Evolutionary conservation across 2,888 invertebrate species (phyloP), one percentile per base, ranked within the genome.

Genomic region (Leistus spinibarbis): DNA sequence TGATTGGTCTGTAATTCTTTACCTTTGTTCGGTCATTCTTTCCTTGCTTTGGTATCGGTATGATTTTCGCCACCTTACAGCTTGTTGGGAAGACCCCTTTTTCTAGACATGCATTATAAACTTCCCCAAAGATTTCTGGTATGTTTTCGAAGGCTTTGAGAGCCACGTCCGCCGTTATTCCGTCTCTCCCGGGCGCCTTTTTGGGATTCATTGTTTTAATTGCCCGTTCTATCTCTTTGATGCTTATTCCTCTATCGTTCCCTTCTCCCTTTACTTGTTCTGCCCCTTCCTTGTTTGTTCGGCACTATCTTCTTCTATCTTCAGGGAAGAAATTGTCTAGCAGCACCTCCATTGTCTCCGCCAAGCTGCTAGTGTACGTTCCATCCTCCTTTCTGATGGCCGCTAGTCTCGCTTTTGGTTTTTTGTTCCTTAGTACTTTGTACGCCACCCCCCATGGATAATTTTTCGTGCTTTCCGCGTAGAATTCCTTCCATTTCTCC

Each of bases 31-130:
- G 65, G 16, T 77, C 77, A 0, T 67, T 60, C 66, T 79, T 80
- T 1, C 56, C 68, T 0, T 79, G 77, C 70, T 82, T 81, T 0
- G 81, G 81, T 0, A 82, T 79, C 7, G 80, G 78, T 69, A 78
- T 80, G 0, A 79, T 76, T 0, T 62, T 63, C 0, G 79, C 77
- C 0, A 7, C 24, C 67, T 80, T 81, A 81, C 81, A 81, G 0
- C 71, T 72, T 4, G 1, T 9, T 24, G 76, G 73, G 62, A 76
- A 73, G 5, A 57, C 17, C 0, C 76, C 69, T 7, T 2, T 0
- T 24, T 24, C 19, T 10, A 77, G n/a, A 54, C 77, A 77, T 0
- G 19, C n/a, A 3, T 71, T 75, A 22, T 69, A 69, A 4, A 77
- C 9, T 7, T 66, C 13, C 0, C n/a, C 10, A 23, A 74, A 69